Evolutionary conservation across 2,113 vertebrate genomes (phyloP).

Genomic region (Carettochelys insculpta): DNA sequence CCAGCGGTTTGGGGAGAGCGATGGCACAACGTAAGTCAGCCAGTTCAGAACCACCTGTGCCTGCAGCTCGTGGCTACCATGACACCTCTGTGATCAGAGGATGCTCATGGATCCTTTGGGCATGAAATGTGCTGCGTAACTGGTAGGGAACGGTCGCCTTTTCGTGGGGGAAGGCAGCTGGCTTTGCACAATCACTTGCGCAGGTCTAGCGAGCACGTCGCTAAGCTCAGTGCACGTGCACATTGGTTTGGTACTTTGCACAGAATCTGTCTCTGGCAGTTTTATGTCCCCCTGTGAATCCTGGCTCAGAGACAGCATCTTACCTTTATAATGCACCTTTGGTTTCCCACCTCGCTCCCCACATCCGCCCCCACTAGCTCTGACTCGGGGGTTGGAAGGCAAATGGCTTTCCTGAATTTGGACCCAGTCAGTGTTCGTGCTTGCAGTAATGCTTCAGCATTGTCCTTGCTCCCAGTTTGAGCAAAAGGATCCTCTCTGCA

Average conservation of each 20-base stretch:
- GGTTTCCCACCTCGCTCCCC: not conserved
- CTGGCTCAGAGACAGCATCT: not conserved
- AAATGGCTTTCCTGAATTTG: not conserved
- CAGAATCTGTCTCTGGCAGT: not conserved
- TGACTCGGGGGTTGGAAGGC: accelerated
- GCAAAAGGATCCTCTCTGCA: not conserved
- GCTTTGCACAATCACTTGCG: not conserved
- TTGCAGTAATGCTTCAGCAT: not conserved
- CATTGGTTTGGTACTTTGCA: not conserved
- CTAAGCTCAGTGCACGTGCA: not conserved
- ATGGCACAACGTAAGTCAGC: constrained; percentile 76
- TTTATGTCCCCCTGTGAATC: not conserved
- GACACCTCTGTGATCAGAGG: not conserved
- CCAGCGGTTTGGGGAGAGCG: constrained; percentile 76
- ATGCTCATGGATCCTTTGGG: not conserved
- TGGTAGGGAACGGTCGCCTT: not conserved
- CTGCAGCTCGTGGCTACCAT: not conserved
- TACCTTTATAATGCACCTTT: not conserved
- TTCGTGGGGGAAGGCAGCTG: not conserved
- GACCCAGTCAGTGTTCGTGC: accelerated
- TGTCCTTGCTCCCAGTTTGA: not conserved
- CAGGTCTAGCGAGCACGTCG: not conserved
- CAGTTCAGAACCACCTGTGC: not conserved
- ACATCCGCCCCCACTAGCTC: not conserved
- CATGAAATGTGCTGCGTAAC: not conserved